Evolutionary conservation across 1,140 invertebrate genomes (phyloP).

Genomic region (Eciton burchellii): DNA sequence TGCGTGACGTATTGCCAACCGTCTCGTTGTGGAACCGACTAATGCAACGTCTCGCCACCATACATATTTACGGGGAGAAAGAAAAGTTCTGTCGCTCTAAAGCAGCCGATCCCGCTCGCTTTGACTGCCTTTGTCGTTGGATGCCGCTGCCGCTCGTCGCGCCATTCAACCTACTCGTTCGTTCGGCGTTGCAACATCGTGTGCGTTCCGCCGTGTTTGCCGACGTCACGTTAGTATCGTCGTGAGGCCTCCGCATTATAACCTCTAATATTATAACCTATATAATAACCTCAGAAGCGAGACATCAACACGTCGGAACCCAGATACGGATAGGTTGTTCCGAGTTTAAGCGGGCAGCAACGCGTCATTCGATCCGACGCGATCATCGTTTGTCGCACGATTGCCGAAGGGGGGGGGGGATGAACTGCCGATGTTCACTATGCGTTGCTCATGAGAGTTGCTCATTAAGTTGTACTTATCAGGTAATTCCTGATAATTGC

Average conservation of each 20-base stretch:
- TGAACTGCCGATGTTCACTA: neutral
- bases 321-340: neutral
- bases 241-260: conserved; percentile 37
- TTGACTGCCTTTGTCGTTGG: neutral
- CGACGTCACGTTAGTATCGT: neutral
- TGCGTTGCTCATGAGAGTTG: neutral
- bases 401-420: neutral
- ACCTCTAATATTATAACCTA: conserved; percentile 80
- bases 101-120: neutral
- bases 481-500: no score
- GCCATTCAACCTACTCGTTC: conserved; percentile 1
- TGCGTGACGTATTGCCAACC: no score
- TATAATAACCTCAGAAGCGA: conserved; percentile 69
- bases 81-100: no score
- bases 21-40: no score
- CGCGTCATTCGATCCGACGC: neutral
- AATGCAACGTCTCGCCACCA: no score
- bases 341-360: no score
- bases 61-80: no score
- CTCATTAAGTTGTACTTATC: neutral
- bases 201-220: neutral
- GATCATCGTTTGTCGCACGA: conserved; percentile 36
- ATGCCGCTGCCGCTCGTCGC: neutral
- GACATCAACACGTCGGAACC: conserved; percentile 9
- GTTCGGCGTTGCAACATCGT: neutral